Conservation (phyloP, 2,113 vertebrate genomes). For the Halcyon senegalensis region DNA sequence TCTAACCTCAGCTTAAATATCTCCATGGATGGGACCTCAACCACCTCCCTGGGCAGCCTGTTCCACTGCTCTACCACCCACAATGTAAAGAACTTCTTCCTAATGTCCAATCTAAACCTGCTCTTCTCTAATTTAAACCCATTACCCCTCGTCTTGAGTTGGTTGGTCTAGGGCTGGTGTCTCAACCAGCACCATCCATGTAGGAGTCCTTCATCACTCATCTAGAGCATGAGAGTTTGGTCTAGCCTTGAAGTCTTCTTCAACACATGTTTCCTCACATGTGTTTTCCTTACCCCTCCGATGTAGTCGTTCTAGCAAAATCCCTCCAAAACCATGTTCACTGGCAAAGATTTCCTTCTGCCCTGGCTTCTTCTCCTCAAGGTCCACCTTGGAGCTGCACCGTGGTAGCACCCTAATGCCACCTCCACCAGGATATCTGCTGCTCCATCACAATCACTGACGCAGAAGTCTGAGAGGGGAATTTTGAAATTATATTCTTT, state of each 20-base stretch:
- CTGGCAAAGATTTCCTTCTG: background rate
- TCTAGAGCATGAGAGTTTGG: background rate
- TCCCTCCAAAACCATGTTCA: background rate
- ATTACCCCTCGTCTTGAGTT: background rate
- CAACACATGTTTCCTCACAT: rapidly evolving
- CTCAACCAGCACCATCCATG: background rate
- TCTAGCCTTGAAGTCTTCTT: background rate
- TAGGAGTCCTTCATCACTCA: background rate
- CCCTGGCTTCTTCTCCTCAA: background rate
- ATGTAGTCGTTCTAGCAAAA: background rate
- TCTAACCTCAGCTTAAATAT: no score
- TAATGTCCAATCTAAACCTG: no score
- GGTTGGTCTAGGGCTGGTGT: background rate
- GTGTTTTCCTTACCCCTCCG: background rate
- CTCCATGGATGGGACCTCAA: no score
- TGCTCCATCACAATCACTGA: background rate
- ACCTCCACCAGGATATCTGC: background rate
- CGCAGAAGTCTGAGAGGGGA: background rate
- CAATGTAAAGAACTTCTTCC: no score
- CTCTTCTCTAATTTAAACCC: no score
- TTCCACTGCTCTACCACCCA: no score
- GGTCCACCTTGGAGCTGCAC: rapidly evolving
- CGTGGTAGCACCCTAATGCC: background rate
- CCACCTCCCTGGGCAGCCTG: no score
- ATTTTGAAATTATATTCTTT: background rate